Evolutionary conservation across 2,113 vertebrate species (phyloP), one percentile per base, ranked within the genome.

Genomic region (Scopus umbretta): DNA sequence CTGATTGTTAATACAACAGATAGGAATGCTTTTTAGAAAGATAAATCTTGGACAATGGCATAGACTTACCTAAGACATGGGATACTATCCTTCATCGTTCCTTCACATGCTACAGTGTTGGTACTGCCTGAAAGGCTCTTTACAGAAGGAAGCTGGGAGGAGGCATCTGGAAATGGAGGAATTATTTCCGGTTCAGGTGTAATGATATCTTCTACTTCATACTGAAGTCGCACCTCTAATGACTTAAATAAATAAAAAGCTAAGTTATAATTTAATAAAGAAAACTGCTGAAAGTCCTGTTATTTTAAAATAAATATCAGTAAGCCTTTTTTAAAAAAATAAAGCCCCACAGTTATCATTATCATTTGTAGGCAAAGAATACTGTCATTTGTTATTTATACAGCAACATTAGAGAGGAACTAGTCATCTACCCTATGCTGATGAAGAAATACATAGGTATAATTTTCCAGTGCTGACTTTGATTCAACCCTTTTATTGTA

Each of bases 141-240:
- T 92, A 98, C 94, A 95, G 98, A 98, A 75, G 99, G 98, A 66
- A 99, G 99, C 91, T 99, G 98, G 30, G 98, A 97, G 47, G 99
- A 98, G 16, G 98, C 93, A 94, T 99, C 99, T 68, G 99, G 97
- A 97, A 99, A 98, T 38, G 98, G 97, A 88, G 99, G 97, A 91
- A 98, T 98, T 95, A 98, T 98, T 98, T 99, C 99, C 49, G 98
- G 98, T 88, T 99, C 99, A 9, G 99, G 99, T 67, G 99, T 99
- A 92, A 99, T 98, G 92, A 98, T 98, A 67, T 99, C 99, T 94
- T 99, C 99, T n/a, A 98, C 85, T 73, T 99, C 99, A 66, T 98
- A 99, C 72, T 99, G 99, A 96, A 99, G 98, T 76, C 99, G 98
- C 80, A 99, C 98, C 71, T 99, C 99, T 96, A 99, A 95, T 50